Percentiles rank a stretch among this genome's conserved stretches.
Conservation (phyloP, 2,888 invertebrate genomes). For the Aquatica leii region DNA sequence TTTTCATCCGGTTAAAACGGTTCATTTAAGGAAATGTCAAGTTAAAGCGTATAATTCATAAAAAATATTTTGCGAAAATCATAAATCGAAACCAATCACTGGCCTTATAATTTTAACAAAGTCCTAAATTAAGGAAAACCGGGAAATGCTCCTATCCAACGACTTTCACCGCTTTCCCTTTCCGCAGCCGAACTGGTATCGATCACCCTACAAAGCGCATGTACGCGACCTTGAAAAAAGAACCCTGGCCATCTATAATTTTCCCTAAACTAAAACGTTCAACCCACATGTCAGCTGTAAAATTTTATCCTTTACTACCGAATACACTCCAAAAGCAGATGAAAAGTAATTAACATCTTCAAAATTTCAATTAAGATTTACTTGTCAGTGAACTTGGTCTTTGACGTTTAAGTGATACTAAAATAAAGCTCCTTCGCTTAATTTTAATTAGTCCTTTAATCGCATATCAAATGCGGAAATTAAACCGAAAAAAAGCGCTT, state of each 20-base stretch:
- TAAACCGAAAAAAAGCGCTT: no score
- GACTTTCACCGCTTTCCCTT: constrained; percentile 36
- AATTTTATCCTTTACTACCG: neutral
- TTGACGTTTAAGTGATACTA: neutral
- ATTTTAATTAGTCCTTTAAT: no score
- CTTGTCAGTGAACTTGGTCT: neutral
- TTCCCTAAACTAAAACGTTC: constrained; percentile 3
- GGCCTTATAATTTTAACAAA: no score
- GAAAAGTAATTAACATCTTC: neutral
- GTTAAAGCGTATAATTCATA: no score
- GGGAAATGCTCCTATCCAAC: constrained; percentile 16
- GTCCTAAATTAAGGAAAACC: constrained; percentile 21
- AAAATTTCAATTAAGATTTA: neutral
- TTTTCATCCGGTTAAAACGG: no score
- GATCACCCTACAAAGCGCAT: constrained; percentile 29
- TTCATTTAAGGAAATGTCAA: no score
- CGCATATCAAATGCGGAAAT: no score
- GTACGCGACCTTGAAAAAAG: constrained; percentile 30
- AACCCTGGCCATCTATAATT: constrained; percentile 4
- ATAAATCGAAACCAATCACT: no score
- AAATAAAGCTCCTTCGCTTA: neutral
- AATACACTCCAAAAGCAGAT: neutral
- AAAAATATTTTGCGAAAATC: no score
- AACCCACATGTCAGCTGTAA: constrained; percentile 26
- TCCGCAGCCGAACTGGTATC: constrained; percentile 28